Evolutionary conservation across 2,888 invertebrate genomes (phyloP), one percentile per base, ranked within the genome.

Genomic region (Andrena hattorfiana): DNA sequence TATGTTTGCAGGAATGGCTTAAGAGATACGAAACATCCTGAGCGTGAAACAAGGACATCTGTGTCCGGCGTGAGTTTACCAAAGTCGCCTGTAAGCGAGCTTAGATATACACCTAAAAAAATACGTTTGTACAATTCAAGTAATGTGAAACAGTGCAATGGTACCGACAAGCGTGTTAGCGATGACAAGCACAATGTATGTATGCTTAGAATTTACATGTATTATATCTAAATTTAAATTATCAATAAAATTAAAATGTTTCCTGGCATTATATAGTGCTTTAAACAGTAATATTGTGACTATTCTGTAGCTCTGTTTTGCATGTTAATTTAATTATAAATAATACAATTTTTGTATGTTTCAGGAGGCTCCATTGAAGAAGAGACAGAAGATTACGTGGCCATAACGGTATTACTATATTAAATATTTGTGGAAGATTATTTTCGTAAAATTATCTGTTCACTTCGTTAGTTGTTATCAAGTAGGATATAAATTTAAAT

Each of bases 371-470:
- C 48, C 80, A 28, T 54, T 8, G 10, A 87, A 72, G 66, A 88
- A 88, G 35, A 78, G 83, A 10, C 89, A 88, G 63, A 88, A 88
- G 35, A 88, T 88, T 42, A 88, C 89, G 48, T 88, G 88, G 88
- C 88, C 88, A 6, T 88, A 77, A 54, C 23, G 66, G 26, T 67
- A 72, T 67, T 62, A 51, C 1, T 4, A 42, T 20, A 68, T 54
- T 63, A 66, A 20, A 66, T 67, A 23, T 54, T 75, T n/a, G 77
- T 48, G 8, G 13, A 56, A 30, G 13, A 16, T 20, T 26, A 75
- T 63, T 51, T 62, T 76, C 54, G 56, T 32, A 5, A 54, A 23
- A 42, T 10, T 23, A 23, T 20, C 20, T 49, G 30, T 59, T 13
- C 48, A 23, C 20, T 16, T 74, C 49, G 16, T 30, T 56, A 48